These are phyloP conservation scores for Aphis gossypii DNA, from an alignment of 1,140 invertebrate species.

Conservation along the genomic window DNA sequence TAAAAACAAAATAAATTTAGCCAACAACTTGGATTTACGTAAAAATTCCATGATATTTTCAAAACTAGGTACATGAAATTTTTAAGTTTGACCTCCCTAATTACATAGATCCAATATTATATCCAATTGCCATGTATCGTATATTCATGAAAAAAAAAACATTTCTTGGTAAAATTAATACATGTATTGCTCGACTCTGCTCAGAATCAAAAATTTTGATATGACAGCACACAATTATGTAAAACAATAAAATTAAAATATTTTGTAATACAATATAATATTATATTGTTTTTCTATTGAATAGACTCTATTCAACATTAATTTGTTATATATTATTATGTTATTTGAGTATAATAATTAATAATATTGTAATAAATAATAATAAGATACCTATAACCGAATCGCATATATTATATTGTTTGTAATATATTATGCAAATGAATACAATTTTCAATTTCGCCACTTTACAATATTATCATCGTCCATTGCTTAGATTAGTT, in stretches of 20 bases:
- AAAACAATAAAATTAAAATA: background rate
- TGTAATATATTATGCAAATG: background rate
- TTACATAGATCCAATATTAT: too few relatives aligned
- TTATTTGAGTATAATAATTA: background rate
- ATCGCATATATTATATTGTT: background rate
- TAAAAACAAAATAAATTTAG: too few relatives aligned
- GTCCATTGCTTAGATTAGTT: background rate
- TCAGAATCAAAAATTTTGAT: too few relatives aligned
- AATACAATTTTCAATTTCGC: background rate
- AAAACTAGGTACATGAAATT: too few relatives aligned
- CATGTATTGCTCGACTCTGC: too few relatives aligned
- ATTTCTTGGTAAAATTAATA: too few relatives aligned
- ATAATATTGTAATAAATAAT: background rate
- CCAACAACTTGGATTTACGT: too few relatives aligned
- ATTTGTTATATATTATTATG: background rate
- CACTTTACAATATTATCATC: background rate
- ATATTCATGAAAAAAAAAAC: too few relatives aligned
- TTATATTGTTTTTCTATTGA: background rate
- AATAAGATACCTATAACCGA: background rate
- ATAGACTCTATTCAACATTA: background rate
- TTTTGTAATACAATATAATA: background rate
- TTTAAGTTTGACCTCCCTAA: too few relatives aligned
- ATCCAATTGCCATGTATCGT: too few relatives aligned
- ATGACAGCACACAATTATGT: background rate
- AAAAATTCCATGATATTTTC: too few relatives aligned